Conservation (phyloP, 2,797 vertebrate species). For the Anableps anableps region DNA sequence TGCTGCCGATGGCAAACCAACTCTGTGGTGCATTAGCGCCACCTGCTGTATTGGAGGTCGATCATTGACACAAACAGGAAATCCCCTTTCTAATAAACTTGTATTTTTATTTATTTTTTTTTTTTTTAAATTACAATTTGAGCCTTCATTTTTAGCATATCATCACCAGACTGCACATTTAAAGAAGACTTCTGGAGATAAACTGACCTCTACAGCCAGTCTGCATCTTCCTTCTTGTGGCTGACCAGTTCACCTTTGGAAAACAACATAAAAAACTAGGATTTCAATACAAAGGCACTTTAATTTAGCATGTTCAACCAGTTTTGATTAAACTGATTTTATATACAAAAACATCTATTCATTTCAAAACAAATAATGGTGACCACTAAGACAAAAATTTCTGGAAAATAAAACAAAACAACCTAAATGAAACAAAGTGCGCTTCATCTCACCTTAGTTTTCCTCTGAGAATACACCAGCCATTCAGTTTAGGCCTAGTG, state of each 20-base stretch:
- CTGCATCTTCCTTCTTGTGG: background rate
- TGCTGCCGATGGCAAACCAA: too few relatives aligned
- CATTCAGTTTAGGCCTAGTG: too few relatives aligned
- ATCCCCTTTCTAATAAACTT: background rate
- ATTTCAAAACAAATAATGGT: background rate
- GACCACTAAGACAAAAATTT: background rate
- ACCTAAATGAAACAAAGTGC: background rate
- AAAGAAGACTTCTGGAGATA: background rate
- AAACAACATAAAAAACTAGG: background rate
- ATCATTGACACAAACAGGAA: background rate
- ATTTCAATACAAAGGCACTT: background rate
- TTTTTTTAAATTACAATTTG: too few relatives aligned
- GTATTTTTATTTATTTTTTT: background rate
- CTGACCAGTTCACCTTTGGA: background rate
- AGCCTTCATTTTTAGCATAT: too few relatives aligned
- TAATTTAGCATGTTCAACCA: background rate
- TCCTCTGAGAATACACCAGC: too few relatives aligned
- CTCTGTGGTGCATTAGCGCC: background rate
- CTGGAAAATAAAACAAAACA: background rate
- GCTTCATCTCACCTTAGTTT: background rate
- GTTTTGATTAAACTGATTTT: background rate
- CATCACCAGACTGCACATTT: too few relatives aligned
- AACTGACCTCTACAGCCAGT: too few relatives aligned
- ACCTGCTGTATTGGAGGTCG: background rate
- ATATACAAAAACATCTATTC: background rate